Evolutionary conservation across 1,140 invertebrate species (phyloP).

Genomic region (Whitmania pigra): DNA sequence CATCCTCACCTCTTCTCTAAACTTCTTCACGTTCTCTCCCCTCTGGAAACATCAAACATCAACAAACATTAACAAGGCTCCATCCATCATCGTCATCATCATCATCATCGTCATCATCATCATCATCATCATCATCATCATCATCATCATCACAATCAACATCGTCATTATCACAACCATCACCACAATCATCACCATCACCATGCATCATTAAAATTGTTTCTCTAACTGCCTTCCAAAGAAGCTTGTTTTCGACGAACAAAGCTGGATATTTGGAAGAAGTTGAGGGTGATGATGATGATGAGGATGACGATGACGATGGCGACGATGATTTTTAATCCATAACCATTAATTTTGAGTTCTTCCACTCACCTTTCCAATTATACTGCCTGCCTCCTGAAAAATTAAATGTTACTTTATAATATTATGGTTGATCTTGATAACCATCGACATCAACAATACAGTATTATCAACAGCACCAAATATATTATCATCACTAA

Average conservation of each 20-base stretch:
- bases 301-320: not conserved
- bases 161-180: no score
- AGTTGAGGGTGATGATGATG: not conserved
- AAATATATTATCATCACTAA: no score
- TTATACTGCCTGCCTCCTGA: no score
- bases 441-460: not conserved
- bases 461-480: not conserved
- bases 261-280: not conserved
- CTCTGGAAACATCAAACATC: conserved; percentile 11
- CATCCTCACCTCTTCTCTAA: conserved; percentile 13
- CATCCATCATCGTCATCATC: conserved; percentile 7
- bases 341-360: not conserved
- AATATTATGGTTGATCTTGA: not conserved
- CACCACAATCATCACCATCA: no score
- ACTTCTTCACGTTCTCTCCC: conserved; percentile 15
- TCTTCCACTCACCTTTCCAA: no score
- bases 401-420: not conserved
- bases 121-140: not conserved
- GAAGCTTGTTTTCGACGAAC: not conserved
- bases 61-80: not conserved
- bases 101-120: conserved; percentile 15
- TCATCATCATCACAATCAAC: no score
- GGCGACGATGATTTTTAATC: not conserved
- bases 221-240: not conserved
- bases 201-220: no score